These are phyloP conservation scores for Tachuris rubrigastra DNA, from an alignment of 2,113 vertebrate genomes.

Conservation along the genomic window DNA sequence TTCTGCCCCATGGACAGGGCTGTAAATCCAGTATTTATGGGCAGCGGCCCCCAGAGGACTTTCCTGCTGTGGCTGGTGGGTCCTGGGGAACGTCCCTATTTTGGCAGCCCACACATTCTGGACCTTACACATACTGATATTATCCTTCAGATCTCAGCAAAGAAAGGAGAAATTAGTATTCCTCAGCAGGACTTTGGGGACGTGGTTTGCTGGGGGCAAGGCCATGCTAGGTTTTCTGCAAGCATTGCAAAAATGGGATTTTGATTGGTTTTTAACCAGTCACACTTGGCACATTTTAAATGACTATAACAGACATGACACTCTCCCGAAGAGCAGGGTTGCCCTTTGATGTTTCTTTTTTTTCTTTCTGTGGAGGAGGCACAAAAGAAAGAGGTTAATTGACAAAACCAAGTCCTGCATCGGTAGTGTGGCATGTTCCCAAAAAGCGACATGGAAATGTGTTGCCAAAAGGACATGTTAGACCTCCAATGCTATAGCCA, in stretches of 20 bases:
- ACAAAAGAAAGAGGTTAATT: constrained; percentile 42
- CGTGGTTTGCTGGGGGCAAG: not conserved
- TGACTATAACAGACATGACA: not conserved
- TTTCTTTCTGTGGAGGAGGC: not conserved
- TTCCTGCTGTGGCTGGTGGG: not conserved
- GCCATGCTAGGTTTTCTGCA: not conserved
- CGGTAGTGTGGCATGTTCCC: not conserved
- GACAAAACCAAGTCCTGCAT: constrained; percentile 11
- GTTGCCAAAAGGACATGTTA: not conserved
- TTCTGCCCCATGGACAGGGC: not conserved
- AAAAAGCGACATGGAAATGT: not conserved
- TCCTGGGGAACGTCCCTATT: not conserved
- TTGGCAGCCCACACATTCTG: not conserved
- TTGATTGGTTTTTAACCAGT: not conserved
- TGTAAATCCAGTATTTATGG: not conserved
- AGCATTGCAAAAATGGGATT: not conserved
- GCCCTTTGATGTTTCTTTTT: not conserved
- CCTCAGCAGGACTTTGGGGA: not conserved
- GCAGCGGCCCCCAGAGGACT: not conserved
- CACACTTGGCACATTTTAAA: not conserved
- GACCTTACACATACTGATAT: not conserved
- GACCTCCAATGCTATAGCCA: not conserved
- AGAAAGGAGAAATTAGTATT: not conserved
- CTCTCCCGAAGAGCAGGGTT: not conserved
- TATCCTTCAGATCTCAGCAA: not conserved